These are phyloP conservation scores for Spea bombifrons DNA, from an alignment of 2,113 vertebrate species.

Conservation along the genomic window DNA sequence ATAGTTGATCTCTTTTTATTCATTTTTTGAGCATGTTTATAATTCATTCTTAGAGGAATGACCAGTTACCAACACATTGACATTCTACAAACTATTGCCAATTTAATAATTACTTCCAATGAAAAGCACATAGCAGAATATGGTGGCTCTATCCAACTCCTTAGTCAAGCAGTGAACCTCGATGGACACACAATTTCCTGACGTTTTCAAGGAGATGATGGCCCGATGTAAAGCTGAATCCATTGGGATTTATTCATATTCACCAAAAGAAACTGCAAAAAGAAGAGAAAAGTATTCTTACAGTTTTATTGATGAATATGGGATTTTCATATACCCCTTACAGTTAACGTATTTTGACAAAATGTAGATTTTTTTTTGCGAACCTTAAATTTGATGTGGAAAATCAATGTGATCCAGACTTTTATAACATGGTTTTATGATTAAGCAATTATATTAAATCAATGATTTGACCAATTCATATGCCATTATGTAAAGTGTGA, in stretches of 20 bases:
- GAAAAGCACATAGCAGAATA: constrained; percentile 43
- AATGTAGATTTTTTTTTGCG: too few relatives aligned
- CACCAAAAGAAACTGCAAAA: constrained; percentile 48
- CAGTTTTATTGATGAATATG: constrained; percentile 45
- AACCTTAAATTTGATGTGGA: too few relatives aligned
- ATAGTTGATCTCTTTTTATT: background rate
- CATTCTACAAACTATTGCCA: constrained; percentile 43
- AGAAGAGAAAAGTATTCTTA: constrained; percentile 40
- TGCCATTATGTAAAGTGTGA: too few relatives aligned
- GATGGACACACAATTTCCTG: constrained; percentile 42
- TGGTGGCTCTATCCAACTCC: constrained; percentile 37
- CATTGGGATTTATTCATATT: constrained; percentile 40
- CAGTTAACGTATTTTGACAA: too few relatives aligned
- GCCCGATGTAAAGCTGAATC: constrained; percentile 44
- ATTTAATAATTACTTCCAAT: constrained; percentile 44
- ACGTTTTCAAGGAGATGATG: constrained; percentile 42
- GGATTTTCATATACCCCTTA: background rate
- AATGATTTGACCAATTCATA: too few relatives aligned
- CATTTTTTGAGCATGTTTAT: constrained; percentile 25
- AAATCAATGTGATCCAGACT: too few relatives aligned
- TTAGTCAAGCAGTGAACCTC: constrained; percentile 45
- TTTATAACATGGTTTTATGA: too few relatives aligned
- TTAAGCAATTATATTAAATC: too few relatives aligned
- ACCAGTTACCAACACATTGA: constrained; percentile 39
- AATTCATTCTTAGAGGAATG: constrained; percentile 42